Evolutionary conservation across 2,888 invertebrate species (phyloP), one percentile per base, ranked within the genome.

Genomic region (Lottia scabra): DNA sequence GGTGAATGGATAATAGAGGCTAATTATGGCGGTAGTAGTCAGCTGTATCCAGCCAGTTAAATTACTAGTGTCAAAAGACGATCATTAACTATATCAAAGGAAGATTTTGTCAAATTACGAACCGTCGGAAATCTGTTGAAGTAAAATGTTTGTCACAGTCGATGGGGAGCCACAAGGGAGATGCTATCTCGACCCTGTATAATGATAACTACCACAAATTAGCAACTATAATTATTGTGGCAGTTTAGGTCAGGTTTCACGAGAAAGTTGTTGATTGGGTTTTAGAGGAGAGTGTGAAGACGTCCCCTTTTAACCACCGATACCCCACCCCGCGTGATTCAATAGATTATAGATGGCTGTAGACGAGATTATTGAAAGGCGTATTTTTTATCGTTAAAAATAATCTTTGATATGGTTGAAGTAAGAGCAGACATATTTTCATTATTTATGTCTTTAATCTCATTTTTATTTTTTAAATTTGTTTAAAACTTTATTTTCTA

Each of bases 151-250:
- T 56, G 56, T 56, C 23, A 56, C 23, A 23, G 56, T 10, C 56
- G 56, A 56, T 56, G 56, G 56, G 56, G 56, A 56, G 56, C 23
- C 56, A 23, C 56, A 56, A 23, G 56, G 56, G 56, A 56, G 56
- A 56, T 56, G 19, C 23, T 56, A 56, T 56, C 56, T 56, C 38
- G 56, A 56, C 56, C 56, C 19, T 19, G 3, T 56, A 23, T 56
- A 56, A 56, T 56, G 56, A 56, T 56, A 56, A 56, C 56, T 56
- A 23, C 56, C 56, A 19, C 23, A 56, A 56, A 56, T 56, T 56
- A 56, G 19, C 12, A 13, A 23, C 56, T 56, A 56, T 56, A 56
- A 56, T 56, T 56, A 56, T 56, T 19, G 10, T 19, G 23, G 56
- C 19, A 56, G 23, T 23, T 56, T 56, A 56, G 56, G 56, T 56